These are phyloP conservation scores for Triops cancriformis DNA, from an alignment of 1,140 invertebrate species.

Conservation along the genomic window DNA sequence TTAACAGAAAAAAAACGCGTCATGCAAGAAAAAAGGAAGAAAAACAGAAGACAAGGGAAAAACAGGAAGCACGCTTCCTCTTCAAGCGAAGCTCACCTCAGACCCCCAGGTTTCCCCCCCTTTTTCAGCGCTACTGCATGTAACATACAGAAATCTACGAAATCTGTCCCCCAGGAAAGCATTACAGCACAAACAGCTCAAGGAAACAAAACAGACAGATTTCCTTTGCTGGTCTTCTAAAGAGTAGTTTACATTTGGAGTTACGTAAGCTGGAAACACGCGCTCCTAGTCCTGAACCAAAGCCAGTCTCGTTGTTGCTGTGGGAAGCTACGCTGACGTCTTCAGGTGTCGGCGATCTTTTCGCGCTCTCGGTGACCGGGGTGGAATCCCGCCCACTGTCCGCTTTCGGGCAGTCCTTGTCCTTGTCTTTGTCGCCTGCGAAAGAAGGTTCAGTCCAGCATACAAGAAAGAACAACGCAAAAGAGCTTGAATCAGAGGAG, in stretches of 20 bases:
- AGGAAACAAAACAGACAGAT: background rate
- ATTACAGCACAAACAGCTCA: background rate
- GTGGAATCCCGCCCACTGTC: background rate
- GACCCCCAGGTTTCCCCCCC: background rate
- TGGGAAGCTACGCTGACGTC: background rate
- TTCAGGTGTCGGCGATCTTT: background rate
- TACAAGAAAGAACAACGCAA: background rate
- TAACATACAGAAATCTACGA: background rate
- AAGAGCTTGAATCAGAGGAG: background rate
- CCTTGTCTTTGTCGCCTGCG: conserved; percentile 11
- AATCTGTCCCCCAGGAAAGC: background rate
- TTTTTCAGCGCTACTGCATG: background rate
- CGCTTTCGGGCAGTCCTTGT: conserved; percentile 2
- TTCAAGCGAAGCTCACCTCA: background rate
- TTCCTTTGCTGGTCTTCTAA: background rate
- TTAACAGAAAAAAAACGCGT: background rate
- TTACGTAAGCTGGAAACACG: conserved; percentile 8
- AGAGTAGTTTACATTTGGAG: conserved; percentile 4
- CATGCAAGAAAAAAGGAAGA: background rate
- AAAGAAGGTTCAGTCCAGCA: conserved; percentile 8
- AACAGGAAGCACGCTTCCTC: background rate
- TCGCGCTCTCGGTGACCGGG: background rate
- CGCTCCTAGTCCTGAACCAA: conserved; percentile 4
- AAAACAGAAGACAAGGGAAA: background rate
- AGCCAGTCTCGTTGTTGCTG: conserved; percentile 8